These are phyloP conservation scores for Pipistrellus pipistrellus DNA, from an alignment of 2,797 vertebrate species.

Conservation along the genomic window DNA sequence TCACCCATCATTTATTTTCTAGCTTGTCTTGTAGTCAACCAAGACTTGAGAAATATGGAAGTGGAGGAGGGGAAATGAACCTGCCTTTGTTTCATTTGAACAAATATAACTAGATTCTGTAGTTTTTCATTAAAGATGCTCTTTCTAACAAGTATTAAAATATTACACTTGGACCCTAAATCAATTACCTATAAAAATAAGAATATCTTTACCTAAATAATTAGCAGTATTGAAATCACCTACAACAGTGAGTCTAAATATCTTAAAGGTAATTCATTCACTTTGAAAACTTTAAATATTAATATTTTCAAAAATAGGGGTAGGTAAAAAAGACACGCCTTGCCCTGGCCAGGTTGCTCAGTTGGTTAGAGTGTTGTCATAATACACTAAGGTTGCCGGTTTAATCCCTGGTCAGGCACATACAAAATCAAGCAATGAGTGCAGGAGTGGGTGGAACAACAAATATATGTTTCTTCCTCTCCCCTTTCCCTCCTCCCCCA, in stretches of 20 bases:
- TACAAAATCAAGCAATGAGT: neutral
- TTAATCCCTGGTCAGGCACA: neutral
- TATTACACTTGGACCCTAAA: neutral
- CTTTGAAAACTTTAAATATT: slow-evolving; percentile 41
- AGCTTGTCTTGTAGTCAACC: neutral
- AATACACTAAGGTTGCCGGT: neutral
- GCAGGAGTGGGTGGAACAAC: neutral
- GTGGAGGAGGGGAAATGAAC: neutral
- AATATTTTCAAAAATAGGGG: neutral
- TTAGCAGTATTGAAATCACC: neutral
- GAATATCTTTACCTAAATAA: slow-evolving; percentile 1
- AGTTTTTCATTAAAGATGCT: slow-evolving; percentile 7
- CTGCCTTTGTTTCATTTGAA: slow-evolving; percentile 1
- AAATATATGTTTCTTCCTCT: neutral
- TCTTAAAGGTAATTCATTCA: neutral
- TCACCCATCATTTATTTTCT: neutral
- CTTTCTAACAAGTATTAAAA: slow-evolving; percentile 11
- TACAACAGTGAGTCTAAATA: neutral
- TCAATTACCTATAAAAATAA: neutral
- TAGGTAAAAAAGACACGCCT: neutral
- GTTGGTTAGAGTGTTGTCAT: neutral
- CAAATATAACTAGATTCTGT: neutral
- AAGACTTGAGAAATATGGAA: neutral
- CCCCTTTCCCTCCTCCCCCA: too few species aligned
- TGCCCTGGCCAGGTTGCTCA: neutral